phyloP scores from a whole-genome alignment of 2,888 invertebrate genomes.

The Chrysina gloriosa region DNA sequence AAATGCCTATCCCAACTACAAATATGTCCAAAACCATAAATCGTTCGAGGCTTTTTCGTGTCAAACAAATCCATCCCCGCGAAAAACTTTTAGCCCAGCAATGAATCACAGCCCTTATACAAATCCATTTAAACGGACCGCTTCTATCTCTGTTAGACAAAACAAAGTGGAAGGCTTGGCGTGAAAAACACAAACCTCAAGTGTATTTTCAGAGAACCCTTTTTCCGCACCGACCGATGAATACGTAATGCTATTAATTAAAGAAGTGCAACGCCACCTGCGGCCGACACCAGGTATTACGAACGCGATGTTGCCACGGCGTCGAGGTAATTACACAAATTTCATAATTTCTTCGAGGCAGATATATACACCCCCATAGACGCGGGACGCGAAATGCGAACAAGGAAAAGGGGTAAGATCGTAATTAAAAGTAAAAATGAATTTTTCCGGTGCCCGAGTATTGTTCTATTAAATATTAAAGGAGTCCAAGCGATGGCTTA shows the following conservation, averaged over 20 bases:
- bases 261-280: conserved; percentile 64
- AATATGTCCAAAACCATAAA: conserved; percentile 1
- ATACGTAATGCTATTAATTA: conserved; percentile 66
- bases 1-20: neutral
- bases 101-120: conserved; percentile 22
- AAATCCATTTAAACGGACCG: conserved; percentile 29
- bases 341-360: conserved; percentile 62
- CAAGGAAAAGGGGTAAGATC: conserved; percentile 50
- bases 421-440: conserved; percentile 66
- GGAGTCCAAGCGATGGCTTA: conserved; percentile 17
- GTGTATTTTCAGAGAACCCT: conserved; percentile 40
- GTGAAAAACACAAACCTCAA: conserved; percentile 37
- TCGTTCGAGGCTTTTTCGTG: conserved; percentile 12
- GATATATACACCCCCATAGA: conserved; percentile 37
- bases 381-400: conserved; percentile 49
- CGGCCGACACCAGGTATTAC: conserved; percentile 61
- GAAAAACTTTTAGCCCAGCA: conserved; percentile 26
- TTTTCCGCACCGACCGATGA: conserved; percentile 55
- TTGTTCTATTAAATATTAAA: conserved; percentile 64
- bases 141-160: conserved; percentile 27
- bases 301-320: conserved; percentile 39
- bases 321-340: conserved; percentile 63
- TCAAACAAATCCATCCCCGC: conserved; percentile 14
- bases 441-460: conserved; percentile 63
- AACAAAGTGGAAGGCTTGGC: conserved; percentile 34